Evolutionary conservation across 2,888 invertebrate species (phyloP).

Genomic region (Steromphala cineraria): DNA sequence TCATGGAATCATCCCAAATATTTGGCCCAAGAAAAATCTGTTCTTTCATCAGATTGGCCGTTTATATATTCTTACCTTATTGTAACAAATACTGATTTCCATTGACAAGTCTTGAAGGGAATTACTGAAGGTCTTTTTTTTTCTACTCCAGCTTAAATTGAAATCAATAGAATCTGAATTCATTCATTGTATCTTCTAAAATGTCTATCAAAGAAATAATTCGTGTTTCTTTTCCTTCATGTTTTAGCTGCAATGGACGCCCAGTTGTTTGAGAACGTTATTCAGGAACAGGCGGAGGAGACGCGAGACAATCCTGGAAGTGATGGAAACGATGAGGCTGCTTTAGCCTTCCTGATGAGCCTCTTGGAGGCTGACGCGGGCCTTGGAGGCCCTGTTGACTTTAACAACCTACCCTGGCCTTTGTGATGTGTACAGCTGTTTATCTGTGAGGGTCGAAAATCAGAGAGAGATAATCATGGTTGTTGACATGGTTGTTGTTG

Average conservation of each 20-base stretch:
- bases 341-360: constrained; percentile 95
- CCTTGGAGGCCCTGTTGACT: constrained; percentile 90
- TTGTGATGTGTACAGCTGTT: constrained; percentile 72
- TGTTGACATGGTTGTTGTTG: too few relatives aligned
- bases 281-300: constrained; percentile 61
- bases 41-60: too few relatives aligned
- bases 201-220: too few relatives aligned
- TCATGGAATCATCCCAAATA: too few relatives aligned
- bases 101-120: too few relatives aligned
- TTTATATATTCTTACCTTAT: background rate
- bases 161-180: too few relatives aligned
- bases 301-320: constrained; percentile 54
- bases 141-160: too few relatives aligned
- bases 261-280: constrained; percentile 56
- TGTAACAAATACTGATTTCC: background rate
- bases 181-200: too few relatives aligned
- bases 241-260: constrained; percentile 25
- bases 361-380: constrained; percentile 92
- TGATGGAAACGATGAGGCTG: constrained; percentile 83
- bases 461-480: too few relatives aligned
- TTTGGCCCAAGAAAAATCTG: too few relatives aligned
- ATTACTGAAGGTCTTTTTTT: too few relatives aligned
- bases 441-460: too few relatives aligned
- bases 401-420: constrained; percentile 90
- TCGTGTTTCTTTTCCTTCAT: background rate